Evolutionary conservation across 2,113 vertebrate genomes (phyloP), one percentile per base, ranked within the genome.

Genomic region (Erpornis zantholeuca): DNA sequence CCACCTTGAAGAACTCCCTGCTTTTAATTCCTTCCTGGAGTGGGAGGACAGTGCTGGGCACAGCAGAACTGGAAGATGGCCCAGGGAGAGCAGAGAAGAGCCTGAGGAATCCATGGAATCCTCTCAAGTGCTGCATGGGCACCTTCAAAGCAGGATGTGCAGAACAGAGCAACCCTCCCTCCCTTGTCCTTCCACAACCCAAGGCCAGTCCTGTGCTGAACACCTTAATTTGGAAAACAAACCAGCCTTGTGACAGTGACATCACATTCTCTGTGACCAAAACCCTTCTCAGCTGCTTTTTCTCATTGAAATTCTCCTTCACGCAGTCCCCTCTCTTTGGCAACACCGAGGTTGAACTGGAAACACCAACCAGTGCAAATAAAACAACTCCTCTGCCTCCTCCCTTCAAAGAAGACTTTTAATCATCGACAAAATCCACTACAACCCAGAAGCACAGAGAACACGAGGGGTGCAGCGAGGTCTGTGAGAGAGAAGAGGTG

Each of bases 401-500:
- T 64, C 38, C 65, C 72, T 65, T 59, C 22, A 6, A 6, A 71
- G 63, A 5, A 61, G 29, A 29, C 40, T 29, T 76, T 57, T 18
- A 8, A 64, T 40, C 24, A 76, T 15, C 29, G 24, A 8, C 22
- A 11, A 40, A 61, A 36, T 4, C 63, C 21, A 17, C 81, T 50
- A n/a, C 17, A 12, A 6, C 6, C 60, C 44, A 33, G 19, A 50
- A 71, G 12, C 82, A 47, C 33, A 4, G 25, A 22, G 73, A 35
- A 27, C 61, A 19, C 65, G 63, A 60, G 69, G 91, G 73, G 36
- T 33, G 78, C 42, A 69, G 31, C 16, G 35, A 78, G 61, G 68
- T 54, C 65, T 93, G 92, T 40, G 86, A 85, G 86, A 80, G 57
- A 81, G 47, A 94, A 28, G 21, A 42, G 90, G 83, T 49, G 78